Base-by-base conservation (phyloP, 64 coral and sea anemone genomes). In the Anthopleura sola region DNA sequence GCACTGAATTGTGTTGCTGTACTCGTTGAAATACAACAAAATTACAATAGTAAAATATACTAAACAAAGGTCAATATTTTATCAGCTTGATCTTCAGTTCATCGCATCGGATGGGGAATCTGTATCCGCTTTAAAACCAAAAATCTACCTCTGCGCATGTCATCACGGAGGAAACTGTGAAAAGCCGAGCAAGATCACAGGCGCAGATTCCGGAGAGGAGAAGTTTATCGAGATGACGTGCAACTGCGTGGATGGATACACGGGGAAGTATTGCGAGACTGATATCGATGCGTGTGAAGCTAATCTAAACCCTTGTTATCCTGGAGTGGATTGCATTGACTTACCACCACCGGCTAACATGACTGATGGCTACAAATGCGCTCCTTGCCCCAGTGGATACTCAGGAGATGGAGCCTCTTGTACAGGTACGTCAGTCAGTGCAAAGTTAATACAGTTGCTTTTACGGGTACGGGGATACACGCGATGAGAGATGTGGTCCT, bases 111-210 rank as follows among this genome's bases (percentile, higher is more conserved):
- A 66, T 44, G 7, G 37, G 18, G 60, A 66, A 8, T 55, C 83
- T 66, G 46, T 44, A 38, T 58, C 83, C 55, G 55, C 46, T 39
- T 36, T 85, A 16, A 66, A n/a, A 32, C 53, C 29, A 16, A 85
- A 40, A 26, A 87, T 87, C 28, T 78, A 80, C 23, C 53, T 87
- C 53, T 87, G 86, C 75, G 86, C 86, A 20, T 87, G 86, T 55
- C 11, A 87, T 3, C 49, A 87, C 37, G 86, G 31, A 33, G 75
- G 86, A 28, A 33, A 80, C 13, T 87, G 86, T 34, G 75, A 78
- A 37, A 13, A 28, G 23, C 75, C 86, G 32, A 47, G 17, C 37
- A 71, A 47, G 29, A 47, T 60, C 83, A 85, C 21, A 44, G 64
- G 40, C 34, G 36, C 83, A 68, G 60, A n/a, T 5, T 44, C 57